A percentile compares a stretch with the other conserved stretches of the same genome.
Evolutionary conservation across 1,140 invertebrate genomes (phyloP).

Genomic region (Platorchestia sp.): DNA sequence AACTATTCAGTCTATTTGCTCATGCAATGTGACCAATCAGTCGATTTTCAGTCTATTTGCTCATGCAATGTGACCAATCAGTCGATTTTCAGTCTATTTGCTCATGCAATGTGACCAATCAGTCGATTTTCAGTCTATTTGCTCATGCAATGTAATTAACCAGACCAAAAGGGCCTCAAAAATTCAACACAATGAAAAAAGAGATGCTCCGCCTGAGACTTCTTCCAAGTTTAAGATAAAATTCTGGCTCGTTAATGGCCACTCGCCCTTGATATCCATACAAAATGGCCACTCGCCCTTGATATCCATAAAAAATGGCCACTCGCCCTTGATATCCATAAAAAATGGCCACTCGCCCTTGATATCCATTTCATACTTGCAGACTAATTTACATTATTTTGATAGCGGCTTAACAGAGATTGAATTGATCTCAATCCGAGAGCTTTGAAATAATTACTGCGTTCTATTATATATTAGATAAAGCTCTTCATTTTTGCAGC

Average conservation of each 20-base stretch:
- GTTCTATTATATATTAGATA: not conserved
- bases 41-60: too few relatives aligned
- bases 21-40: too few relatives aligned
- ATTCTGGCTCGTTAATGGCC: not conserved
- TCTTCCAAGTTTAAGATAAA: not conserved
- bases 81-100: too few relatives aligned
- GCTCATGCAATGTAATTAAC: not conserved
- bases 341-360: not conserved
- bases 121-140: not conserved
- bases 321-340: not conserved
- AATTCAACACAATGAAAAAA: not conserved
- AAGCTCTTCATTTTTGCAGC: not conserved
- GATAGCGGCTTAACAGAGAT: too few relatives aligned
- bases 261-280: not conserved
- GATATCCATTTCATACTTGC: too few relatives aligned
- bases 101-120: too few relatives aligned
- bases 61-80: too few relatives aligned
- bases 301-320: not conserved
- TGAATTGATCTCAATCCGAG: too few relatives aligned
- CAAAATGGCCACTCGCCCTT: not conserved
- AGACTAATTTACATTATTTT: too few relatives aligned
- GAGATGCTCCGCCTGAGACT: not conserved
- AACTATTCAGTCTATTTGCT: not conserved
- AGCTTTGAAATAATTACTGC: not conserved
- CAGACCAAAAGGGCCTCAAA: not conserved